Evolutionary conservation across 2,113 vertebrate genomes (phyloP).

Genomic region (Raja brachyura): DNA sequence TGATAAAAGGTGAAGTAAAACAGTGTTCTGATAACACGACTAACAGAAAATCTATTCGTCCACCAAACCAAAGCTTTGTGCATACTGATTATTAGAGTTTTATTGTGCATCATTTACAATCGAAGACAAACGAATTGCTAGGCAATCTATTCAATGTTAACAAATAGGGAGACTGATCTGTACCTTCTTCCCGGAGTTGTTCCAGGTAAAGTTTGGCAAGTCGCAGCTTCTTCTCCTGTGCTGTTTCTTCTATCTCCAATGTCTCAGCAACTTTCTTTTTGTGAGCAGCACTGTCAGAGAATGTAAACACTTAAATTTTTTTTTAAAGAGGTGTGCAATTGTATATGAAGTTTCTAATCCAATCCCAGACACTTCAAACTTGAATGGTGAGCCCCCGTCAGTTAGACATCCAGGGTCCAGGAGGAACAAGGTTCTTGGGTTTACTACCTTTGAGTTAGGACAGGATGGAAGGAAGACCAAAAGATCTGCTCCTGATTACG

Average conservation of each 20-base stretch:
- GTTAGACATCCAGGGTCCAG: neutral
- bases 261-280: constrained; percentile 49
- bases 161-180: neutral
- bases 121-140: no score
- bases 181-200: constrained; percentile 75
- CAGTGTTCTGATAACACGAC: no score
- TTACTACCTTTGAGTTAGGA: neutral
- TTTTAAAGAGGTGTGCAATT: neutral
- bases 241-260: constrained; percentile 73
- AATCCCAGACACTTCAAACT: neutral
- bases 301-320: neutral
- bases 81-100: no score
- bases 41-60: no score
- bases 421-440: neutral
- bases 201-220: constrained; percentile 81
- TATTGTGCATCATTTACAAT: no score
- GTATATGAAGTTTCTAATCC: neutral
- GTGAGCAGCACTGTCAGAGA: constrained; percentile 42
- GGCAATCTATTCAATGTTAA: neutral
- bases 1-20: no score
- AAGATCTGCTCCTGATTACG: neutral
- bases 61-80: no score
- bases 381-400: neutral
- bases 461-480: neutral
- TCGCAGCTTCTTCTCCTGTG: constrained; percentile 88